These are phyloP conservation scores for Alethe diademata DNA, from an alignment of 2,113 vertebrate species.

Conservation along the genomic window DNA sequence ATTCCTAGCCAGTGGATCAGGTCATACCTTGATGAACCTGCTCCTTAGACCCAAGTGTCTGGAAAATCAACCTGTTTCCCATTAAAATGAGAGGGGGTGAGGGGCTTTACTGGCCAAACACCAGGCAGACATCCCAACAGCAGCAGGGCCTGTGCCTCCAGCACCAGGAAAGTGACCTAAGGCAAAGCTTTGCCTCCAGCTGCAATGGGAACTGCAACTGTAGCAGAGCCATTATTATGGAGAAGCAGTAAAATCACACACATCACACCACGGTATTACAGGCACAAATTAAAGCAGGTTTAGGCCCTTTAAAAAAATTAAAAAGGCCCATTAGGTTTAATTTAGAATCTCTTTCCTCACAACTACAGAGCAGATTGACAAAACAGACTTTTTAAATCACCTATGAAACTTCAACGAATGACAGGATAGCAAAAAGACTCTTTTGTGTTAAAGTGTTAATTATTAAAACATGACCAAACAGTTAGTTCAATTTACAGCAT, in stretches of 20 bases:
- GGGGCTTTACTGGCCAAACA: background rate
- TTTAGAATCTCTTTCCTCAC: slow-evolving; percentile 26
- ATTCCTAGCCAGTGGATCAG: background rate
- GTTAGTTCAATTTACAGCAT: slow-evolving; percentile 58
- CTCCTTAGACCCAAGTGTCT: background rate
- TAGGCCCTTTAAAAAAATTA: background rate
- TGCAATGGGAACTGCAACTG: background rate
- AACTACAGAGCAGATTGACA: slow-evolving; percentile 25
- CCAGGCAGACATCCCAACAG: background rate
- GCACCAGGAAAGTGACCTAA: background rate
- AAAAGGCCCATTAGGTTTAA: slow-evolving; percentile 10
- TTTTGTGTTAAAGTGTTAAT: slow-evolving; percentile 58
- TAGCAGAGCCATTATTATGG: background rate
- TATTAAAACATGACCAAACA: slow-evolving; percentile 28
- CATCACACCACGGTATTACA: background rate
- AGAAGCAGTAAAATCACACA: background rate
- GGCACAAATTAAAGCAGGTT: background rate
- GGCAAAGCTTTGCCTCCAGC: background rate
- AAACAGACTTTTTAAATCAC: slow-evolving; percentile 53
- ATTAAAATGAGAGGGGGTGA: background rate
- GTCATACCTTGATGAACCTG: background rate
- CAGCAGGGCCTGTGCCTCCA: background rate
- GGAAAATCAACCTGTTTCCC: background rate
- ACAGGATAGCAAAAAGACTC: slow-evolving; percentile 43
- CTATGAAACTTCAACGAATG: slow-evolving; percentile 28